Conservation (phyloP, 2,797 vertebrate genomes). For the Acrossocheilus fasciatus region DNA sequence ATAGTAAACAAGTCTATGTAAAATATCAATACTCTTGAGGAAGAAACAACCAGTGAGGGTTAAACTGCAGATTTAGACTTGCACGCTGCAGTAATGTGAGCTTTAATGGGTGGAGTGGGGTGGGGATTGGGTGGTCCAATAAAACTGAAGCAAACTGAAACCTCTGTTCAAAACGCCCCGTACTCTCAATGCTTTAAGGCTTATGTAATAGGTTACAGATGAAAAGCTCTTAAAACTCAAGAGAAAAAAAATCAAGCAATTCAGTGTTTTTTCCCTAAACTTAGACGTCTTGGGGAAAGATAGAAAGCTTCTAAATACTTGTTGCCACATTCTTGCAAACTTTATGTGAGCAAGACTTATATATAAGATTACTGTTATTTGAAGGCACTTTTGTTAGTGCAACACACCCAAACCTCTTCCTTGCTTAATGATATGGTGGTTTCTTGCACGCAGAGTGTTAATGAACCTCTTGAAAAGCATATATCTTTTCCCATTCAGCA, state of each 20-base stretch:
- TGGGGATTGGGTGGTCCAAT: constrained; percentile 24
- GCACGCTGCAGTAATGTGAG: neutral
- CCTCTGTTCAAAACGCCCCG: neutral
- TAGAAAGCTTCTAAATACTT: neutral
- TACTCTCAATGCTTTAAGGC: neutral
- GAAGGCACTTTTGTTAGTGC: neutral
- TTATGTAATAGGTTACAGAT: constrained; percentile 4
- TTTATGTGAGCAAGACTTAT: neutral
- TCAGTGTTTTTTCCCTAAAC: neutral
- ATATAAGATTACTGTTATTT: neutral
- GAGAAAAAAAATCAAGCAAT: neutral
- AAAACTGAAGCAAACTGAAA: constrained; percentile 14
- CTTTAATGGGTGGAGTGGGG: constrained; percentile 7
- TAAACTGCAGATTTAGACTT: neutral
- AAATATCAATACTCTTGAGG: neutral
- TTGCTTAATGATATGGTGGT: neutral
- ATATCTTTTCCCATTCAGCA: neutral
- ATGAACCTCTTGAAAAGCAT: neutral
- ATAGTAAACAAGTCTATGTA: constrained; percentile 8
- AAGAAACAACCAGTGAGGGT: neutral
- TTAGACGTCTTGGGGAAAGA: neutral
- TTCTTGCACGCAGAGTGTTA: neutral
- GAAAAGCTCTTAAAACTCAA: neutral
- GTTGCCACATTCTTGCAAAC: neutral
- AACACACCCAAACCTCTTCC: neutral